Evolutionary conservation across 2,113 vertebrate species (phyloP), one percentile per base, ranked within the genome.

Genomic region (Mugil cephalus): DNA sequence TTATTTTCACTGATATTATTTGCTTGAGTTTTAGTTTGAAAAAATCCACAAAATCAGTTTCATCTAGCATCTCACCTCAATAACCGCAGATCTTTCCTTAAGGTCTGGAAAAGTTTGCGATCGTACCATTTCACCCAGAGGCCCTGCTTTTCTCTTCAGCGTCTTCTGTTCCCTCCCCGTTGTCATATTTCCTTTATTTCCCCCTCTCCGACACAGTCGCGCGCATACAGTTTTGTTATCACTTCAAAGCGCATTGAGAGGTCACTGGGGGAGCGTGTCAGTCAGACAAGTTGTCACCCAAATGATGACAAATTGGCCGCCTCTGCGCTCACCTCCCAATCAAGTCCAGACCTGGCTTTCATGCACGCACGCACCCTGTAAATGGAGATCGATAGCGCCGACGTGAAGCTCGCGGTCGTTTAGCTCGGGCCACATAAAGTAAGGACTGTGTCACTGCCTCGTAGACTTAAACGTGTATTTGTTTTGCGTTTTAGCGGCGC

Each of bases 261-360:
- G 88, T 91, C 86, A 88, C 61, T 0, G 38, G 69, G 66, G 71
- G 89, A 91, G 73, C 85, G 67, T 54, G 87, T 90, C 90, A 89
- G 75, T 87, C 81, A 83, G 77, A 89, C 87, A 80, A 77, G 76
- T 83, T 87, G 83, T 88, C 91, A 85, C 81, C 86, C 64, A 87
- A 92, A 93, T 83, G 81, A 91, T 93, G 91, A 93, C 89, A 90
- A 91, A 93, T 88, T 76, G 60, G 51, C 75, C 36, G 74, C 61
- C 79, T 88, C 67, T 69, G 59, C 18, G 2, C 77, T 80, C 55
- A 21, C 55, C 83, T 77, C 66, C 74, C 87, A 86, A 88, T 92
- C 87, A 85, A 88, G 87, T 87, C 87, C 89, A 89, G 88, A 83
- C 89, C 62, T 78, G 80, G 59, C 72, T 75, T 62, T 74, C 68